Percentiles rank a stretch among this genome's conserved stretches.
phyloP scores from a whole-genome alignment of 2,888 invertebrate genomes.

The Arctia plantaginis region DNA sequence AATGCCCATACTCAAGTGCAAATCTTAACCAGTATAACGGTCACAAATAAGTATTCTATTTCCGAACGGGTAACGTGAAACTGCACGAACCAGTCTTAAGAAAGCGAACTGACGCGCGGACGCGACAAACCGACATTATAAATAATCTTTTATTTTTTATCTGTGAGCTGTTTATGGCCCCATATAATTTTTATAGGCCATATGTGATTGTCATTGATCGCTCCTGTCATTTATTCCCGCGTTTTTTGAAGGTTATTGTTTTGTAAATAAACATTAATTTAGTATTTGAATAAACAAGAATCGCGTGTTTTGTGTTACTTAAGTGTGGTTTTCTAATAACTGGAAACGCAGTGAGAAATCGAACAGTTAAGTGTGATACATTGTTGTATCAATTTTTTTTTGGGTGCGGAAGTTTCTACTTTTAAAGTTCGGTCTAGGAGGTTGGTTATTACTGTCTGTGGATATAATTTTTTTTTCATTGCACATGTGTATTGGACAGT shows the following conservation, averaged over 20 bases:
- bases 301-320: conserved; percentile 13
- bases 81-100: conserved; percentile 58
- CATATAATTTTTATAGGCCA: conserved; percentile 30
- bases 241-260: conserved; percentile 16
- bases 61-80: conserved; percentile 66
- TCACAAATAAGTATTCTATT: conserved; percentile 71
- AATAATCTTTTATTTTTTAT: conserved; percentile 40
- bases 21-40: conserved; percentile 59
- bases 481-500: not conserved
- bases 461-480: not conserved
- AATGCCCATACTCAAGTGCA: conserved; percentile 45
- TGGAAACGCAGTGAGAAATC: conserved; percentile 39
- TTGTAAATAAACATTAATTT: conserved; percentile 33
- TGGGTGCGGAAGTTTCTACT: conserved; percentile 12
- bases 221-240: conserved; percentile 38
- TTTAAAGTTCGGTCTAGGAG: conserved; percentile 12
- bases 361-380: conserved; percentile 20
- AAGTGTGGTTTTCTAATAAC: conserved; percentile 36
- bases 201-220: conserved; percentile 39
- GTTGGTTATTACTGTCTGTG: conserved; percentile 25
- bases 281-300: not conserved
- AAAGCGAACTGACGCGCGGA: conserved; percentile 61
- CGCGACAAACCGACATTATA: conserved; percentile 51
- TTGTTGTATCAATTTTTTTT: conserved; percentile 12
- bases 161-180: conserved; percentile 34